Conservation (phyloP, 2,113 vertebrate genomes). For the Xiphophorus couchianus region DNA sequence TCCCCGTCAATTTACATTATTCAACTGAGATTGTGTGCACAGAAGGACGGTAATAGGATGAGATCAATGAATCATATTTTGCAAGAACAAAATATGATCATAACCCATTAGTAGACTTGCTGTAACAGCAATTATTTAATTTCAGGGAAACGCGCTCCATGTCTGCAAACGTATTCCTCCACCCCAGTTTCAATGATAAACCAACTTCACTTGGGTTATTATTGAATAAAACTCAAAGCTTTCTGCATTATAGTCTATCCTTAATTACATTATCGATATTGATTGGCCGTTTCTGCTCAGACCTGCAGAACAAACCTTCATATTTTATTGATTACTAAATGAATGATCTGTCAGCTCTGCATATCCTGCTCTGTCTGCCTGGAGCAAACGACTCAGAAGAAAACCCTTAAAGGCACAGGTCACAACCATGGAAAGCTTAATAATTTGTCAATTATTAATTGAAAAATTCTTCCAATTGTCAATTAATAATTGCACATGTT, state of each 20-base stretch:
- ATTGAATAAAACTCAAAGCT: background rate
- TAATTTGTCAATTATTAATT: background rate
- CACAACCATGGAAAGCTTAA: background rate
- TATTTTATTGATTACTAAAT: constrained; percentile 32
- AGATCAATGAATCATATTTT: background rate
- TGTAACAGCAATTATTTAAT: background rate
- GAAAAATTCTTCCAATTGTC: background rate
- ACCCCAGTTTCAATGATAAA: background rate
- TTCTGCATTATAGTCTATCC: constrained; percentile 10
- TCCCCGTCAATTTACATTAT: background rate
- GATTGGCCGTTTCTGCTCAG: constrained; percentile 21
- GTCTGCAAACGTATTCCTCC: background rate
- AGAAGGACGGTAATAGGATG: background rate
- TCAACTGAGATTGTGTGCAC: background rate
- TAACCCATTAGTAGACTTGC: background rate
- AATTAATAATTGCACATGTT: background rate
- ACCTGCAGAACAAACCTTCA: constrained; percentile 11
- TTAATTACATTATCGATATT: constrained; percentile 42
- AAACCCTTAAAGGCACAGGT: too few species aligned
- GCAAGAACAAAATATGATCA: background rate
- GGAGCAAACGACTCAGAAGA: background rate
- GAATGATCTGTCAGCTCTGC: constrained; percentile 14
- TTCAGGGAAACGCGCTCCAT: background rate
- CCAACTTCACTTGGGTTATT: background rate
- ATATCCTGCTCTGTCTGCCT: background rate